A percentile compares a stretch with the other conserved stretches of the same genome.
Evolutionary conservation across 2,113 vertebrate genomes (phyloP).

Genomic region (Origma solitaria): DNA sequence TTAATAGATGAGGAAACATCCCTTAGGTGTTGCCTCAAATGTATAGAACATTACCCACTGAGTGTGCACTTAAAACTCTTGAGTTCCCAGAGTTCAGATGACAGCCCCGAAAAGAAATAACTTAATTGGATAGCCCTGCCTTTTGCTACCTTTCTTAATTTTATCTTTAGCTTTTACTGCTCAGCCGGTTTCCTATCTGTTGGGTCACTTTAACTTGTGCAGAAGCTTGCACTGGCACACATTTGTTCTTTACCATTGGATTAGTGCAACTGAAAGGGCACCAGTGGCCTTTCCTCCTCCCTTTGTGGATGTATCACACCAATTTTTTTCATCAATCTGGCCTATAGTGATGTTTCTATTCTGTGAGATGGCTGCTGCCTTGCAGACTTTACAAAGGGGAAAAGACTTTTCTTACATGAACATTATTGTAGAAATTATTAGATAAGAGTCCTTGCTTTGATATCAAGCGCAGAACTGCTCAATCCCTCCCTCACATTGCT

Average conservation of each 20-base stretch:
- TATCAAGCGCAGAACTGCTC: neutral
- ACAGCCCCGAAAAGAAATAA: neutral
- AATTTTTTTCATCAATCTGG: neutral
- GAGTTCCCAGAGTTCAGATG: neutral
- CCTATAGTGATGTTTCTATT: neutral
- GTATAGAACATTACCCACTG: neutral
- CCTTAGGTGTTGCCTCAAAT: neutral
- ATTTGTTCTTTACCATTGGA: neutral
- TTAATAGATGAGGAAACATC: neutral
- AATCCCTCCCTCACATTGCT: rapidly evolving
- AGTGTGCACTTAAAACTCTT: neutral
- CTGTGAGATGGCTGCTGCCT: neutral
- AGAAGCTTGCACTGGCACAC: neutral
- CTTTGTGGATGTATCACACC: rapidly evolving
- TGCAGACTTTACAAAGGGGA: neutral
- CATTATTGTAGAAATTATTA: neutral
- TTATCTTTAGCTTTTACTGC: neutral
- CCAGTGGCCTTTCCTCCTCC: neutral
- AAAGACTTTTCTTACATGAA: neutral
- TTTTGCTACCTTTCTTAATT: neutral
- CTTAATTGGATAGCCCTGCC: neutral
- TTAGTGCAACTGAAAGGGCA: neutral
- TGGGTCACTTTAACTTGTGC: neutral
- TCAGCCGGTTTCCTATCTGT: neutral
- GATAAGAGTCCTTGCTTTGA: neutral